Base-by-base conservation (phyloP, 1,140 invertebrate genomes). In the Trissolcus basalis region DNA sequence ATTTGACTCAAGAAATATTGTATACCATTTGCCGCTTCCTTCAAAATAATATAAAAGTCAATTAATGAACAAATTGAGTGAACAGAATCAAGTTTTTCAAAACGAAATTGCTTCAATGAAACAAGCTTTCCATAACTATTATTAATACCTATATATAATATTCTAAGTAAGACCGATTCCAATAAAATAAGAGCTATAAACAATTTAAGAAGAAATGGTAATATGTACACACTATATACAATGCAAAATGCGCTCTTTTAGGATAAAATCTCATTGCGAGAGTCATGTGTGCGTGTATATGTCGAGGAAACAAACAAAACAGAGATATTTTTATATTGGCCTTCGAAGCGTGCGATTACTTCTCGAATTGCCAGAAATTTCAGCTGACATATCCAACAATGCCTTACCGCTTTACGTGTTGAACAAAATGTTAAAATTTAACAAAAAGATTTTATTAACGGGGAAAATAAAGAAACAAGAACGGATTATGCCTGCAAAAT, bases 371-470 rank as follows among this genome's bases (percentile, higher is more conserved):
- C 80, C 82, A 79, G 80, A 86, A 81, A 86, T 84, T 85, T 86
- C 85, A 87, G 85, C 84, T 83, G 80, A 88, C 86, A 89, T 88
- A 88, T 87, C 86, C 84, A 84, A 88, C 83, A 87, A 87, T 88
- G 87, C 87, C 87, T 88, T 88, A 88, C 81, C 80, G 86, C 86
- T 88, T 88, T 86, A 81, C 79, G 80, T 85, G 80, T 85, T 83
- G 80, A 84, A 80, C 74, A 82, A 80, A 27, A 27, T 77, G 61
- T 77, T 76, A 73, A 77, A 77, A 77, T 65, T 60, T 60, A 65
- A 60, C 10, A 54, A 59, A 45, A 56, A 6, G 19, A 27, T 27
- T 27, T 27, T 36, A 33, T 33, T n/a, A 53, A 53, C 0, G 4
- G 10, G 36, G 14, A 11, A 48, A 47, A 47, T 45, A 56, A 35